Evolutionary conservation across 2,113 vertebrate species (phyloP), one percentile per base, ranked within the genome.

Genomic region (Spilogale gracilis): DNA sequence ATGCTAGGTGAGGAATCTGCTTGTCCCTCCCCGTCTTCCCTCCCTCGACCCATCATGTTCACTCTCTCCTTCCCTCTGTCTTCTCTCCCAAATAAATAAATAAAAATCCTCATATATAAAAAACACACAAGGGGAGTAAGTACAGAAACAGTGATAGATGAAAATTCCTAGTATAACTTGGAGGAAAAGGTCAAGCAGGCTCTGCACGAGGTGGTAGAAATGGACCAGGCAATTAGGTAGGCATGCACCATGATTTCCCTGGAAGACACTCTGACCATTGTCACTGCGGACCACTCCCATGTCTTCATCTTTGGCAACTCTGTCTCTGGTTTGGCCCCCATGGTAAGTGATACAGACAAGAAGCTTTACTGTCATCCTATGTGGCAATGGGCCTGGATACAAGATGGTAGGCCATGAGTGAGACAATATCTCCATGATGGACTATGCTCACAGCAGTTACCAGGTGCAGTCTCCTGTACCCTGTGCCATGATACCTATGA

Each of bases 131-230:
- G 14, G 25, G 25, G 25, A 50, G 1, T 38, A 86, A 73, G 54
- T 23, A n/a, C 14, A 86, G 74, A n/a, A 17, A 63, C 14, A 65
- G 25, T 1, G 56, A 43, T 25, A 32, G n/a, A 0, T 60, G 32
- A 88, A 73, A 73, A 88, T 79, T 91, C 13, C 25, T 94, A 32
- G 9, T 69, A 56, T 58, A 58, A 61, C 23, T 43, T 58, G 9
- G 99, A 99, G 32, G 99, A 99, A n/a, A 99, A 99, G 73, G 99
- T 99, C 25, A 99, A 99, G 98, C 99, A 99, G 96, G 99, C 99
- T 0, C 97, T 99, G 88, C 94, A 99, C 0, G 99, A 99, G 91
- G 98, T 99, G 0, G 99, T 99, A 95, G 99, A 99, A 98, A 99
- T 99, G 99, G 99, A 99, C 98, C 96, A 97, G 0, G 99, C 99